Conservation (phyloP, 1,140 invertebrate genomes). For the Capitella teleta region DNA sequence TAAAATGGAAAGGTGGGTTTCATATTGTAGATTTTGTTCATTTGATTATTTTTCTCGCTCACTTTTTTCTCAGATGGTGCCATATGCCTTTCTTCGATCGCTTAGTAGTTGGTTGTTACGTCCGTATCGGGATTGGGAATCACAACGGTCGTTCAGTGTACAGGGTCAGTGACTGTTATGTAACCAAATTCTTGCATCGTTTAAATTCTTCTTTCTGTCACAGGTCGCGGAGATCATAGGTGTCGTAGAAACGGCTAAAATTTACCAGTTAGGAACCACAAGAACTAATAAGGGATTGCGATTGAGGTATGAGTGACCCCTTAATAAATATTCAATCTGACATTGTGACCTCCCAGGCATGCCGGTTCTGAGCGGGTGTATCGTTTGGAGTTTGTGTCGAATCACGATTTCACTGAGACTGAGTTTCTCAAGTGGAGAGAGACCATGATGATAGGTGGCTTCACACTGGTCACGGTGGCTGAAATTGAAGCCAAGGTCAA, state of each 20-base stretch:
- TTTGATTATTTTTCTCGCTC: slow-evolving; percentile 14
- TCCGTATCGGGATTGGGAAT: slow-evolving; percentile 89
- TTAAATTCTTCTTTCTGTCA: neutral
- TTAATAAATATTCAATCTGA: too few relatives aligned
- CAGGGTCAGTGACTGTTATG: slow-evolving; percentile 47
- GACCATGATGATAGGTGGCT: slow-evolving; percentile 61
- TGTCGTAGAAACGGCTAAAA: slow-evolving; percentile 88
- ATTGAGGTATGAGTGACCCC: slow-evolving; percentile 46
- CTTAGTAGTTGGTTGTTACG: slow-evolving; percentile 84
- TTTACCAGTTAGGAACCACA: slow-evolving; percentile 76
- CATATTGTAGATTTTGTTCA: too few relatives aligned
- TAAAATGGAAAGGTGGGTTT: too few relatives aligned
- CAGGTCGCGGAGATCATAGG: slow-evolving; percentile 81
- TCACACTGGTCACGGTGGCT: slow-evolving; percentile 70
- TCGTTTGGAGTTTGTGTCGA: slow-evolving; percentile 92
- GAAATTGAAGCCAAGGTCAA: slow-evolving; percentile 72
- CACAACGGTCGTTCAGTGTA: slow-evolving; percentile 75
- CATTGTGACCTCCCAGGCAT: slow-evolving; percentile 62
- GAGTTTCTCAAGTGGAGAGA: slow-evolving; percentile 92
- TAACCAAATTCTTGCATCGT: neutral
- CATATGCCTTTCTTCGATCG: slow-evolving; percentile 90
- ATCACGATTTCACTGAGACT: slow-evolving; percentile 82
- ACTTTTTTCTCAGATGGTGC: slow-evolving; percentile 56
- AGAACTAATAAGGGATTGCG: slow-evolving; percentile 79
- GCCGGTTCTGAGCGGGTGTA: slow-evolving; percentile 85